Percentiles rank a stretch among this genome's conserved stretches.
These are phyloP conservation scores for Philaethria dido DNA, from an alignment of 2,888 invertebrate genomes.

Conservation along the genomic window DNA sequence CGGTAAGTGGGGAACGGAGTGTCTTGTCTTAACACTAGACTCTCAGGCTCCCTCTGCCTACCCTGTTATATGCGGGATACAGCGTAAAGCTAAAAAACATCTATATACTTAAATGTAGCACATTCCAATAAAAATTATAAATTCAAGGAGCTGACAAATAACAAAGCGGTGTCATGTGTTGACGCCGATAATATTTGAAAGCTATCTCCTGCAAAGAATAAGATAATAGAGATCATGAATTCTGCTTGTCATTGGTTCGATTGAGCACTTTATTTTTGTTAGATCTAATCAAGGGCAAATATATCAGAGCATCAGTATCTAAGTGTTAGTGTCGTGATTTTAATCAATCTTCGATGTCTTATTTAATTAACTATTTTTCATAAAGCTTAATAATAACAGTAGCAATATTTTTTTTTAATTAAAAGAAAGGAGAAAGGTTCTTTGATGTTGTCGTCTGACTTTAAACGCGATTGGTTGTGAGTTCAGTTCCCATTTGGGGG, in stretches of 20 bases:
- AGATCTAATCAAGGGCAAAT: not conserved
- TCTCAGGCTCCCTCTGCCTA: too few relatives aligned
- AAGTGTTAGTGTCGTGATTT: not conserved
- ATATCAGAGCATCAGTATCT: not conserved
- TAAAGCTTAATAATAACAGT: too few relatives aligned
- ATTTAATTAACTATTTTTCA: not conserved
- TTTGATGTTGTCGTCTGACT: too few relatives aligned
- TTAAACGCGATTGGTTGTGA: too few relatives aligned
- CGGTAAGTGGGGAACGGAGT: too few relatives aligned
- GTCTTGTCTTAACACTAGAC: too few relatives aligned
- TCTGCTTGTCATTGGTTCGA: not conserved
- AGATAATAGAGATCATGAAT: conserved; percentile 7
- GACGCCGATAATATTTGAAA: not conserved
- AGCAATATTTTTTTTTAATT: too few relatives aligned
- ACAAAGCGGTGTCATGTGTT: not conserved
- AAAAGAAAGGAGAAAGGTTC: too few relatives aligned
- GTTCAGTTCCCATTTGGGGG: too few relatives aligned
- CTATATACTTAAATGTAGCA: not conserved
- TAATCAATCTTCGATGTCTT: not conserved
- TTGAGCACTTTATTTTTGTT: not conserved
- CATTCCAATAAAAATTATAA: not conserved
- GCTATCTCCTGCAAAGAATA: conserved; percentile 2
- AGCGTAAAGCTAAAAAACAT: too few relatives aligned
- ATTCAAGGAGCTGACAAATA: not conserved
- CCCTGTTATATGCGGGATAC: too few relatives aligned